phyloP scores from a whole-genome alignment of 2,797 vertebrate genomes.

The Catostomus latipinnis region DNA sequence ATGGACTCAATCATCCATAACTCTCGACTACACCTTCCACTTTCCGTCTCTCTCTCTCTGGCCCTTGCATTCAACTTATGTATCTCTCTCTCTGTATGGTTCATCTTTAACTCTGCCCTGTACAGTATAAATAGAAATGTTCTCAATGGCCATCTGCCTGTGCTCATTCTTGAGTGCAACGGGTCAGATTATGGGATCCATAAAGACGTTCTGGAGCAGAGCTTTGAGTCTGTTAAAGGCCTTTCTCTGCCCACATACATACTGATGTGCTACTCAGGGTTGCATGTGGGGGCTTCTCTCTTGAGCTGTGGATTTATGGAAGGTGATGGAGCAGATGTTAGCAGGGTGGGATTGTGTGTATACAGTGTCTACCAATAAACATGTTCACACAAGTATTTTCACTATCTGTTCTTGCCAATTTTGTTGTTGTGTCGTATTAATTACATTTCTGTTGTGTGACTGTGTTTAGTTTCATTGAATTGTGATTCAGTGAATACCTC shows the following conservation, averaged over 20 bases:
- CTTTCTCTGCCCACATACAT: neutral
- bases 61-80: too few relatives aligned
- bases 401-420: too few relatives aligned
- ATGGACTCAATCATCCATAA: slow-evolving; percentile 49
- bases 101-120: slow-evolving; percentile 25
- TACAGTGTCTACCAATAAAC: neutral
- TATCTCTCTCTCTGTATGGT: too few relatives aligned
- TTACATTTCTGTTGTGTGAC: too few relatives aligned
- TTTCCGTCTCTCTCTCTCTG: neutral
- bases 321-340: slow-evolving; percentile 5
- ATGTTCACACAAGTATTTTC: too few relatives aligned
- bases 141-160: slow-evolving; percentile 49
- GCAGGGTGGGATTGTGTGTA: neutral
- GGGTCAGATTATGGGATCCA: slow-evolving; percentile 50
- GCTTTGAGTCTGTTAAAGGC: slow-evolving; percentile 63
- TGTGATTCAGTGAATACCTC: too few relatives aligned
- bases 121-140: slow-evolving; percentile 44
- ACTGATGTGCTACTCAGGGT: slow-evolving; percentile 29
- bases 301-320: slow-evolving; percentile 20
- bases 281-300: neutral
- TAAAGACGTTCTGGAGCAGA: slow-evolving; percentile 29
- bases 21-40: slow-evolving; percentile 45
- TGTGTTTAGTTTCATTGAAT: too few relatives aligned
- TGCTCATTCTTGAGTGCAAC: slow-evolving; percentile 9
- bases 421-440: too few relatives aligned